Percentiles rank a stretch among this genome's conserved stretches.
Conservation (phyloP, 1,140 invertebrate species). For the Drosophila mayri region DNA sequence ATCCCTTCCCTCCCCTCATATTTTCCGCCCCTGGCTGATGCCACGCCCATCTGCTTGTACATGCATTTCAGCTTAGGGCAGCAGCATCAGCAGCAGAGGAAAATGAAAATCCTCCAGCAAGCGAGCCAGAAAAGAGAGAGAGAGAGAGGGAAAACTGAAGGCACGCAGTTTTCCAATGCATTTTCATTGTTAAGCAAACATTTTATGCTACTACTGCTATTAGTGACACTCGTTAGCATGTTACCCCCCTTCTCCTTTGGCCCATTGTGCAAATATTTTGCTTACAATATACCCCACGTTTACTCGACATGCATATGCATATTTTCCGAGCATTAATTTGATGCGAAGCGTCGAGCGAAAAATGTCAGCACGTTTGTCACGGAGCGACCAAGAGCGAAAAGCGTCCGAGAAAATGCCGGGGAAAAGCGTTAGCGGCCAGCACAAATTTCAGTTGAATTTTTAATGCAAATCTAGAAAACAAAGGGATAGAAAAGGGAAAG, state of each 20-base stretch:
- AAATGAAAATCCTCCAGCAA: slow-evolving; percentile 1
- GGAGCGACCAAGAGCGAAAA: slow-evolving; percentile 7
- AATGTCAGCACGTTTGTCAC: slow-evolving; percentile 62
- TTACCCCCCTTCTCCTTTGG: slow-evolving; percentile 3
- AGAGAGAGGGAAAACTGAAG: slow-evolving; percentile 22
- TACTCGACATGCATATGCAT: slow-evolving; percentile 67
- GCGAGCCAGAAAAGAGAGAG: neutral
- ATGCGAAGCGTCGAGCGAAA: slow-evolving; percentile 58
- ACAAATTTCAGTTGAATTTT: slow-evolving; percentile 34
- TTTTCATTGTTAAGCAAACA: slow-evolving; percentile 69
- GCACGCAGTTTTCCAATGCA: slow-evolving; percentile 66
- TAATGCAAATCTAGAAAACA: slow-evolving; percentile 11
- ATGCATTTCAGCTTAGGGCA: slow-evolving; percentile 59
- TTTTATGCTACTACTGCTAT: slow-evolving; percentile 66
- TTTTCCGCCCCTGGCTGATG: slow-evolving; percentile 3
- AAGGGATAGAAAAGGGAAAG: neutral
- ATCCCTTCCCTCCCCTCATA: neutral
- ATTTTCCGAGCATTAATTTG: slow-evolving; percentile 70
- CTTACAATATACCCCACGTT: slow-evolving; percentile 59
- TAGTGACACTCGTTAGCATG: slow-evolving; percentile 67
- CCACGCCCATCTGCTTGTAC: slow-evolving; percentile 41
- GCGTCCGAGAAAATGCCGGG: slow-evolving; percentile 33
- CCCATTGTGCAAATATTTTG: slow-evolving; percentile 56
- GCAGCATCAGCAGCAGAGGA: slow-evolving; percentile 2
- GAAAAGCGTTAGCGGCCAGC: slow-evolving; percentile 4